Conservation (phyloP, 2,113 vertebrate genomes). For the Euleptes europaea region DNA sequence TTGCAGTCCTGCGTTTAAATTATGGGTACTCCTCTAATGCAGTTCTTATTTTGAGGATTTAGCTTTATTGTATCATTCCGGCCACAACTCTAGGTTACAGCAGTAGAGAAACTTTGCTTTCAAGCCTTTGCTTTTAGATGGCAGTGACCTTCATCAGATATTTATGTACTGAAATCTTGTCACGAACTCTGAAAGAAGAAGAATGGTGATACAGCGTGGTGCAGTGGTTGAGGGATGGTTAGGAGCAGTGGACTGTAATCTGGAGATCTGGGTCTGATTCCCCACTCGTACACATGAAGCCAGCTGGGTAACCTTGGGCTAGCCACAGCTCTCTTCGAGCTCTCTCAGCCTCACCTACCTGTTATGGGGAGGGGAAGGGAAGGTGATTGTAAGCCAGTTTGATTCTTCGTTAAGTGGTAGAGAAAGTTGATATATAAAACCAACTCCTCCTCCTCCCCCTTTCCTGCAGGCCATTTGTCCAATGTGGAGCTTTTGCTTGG, state of each 20-base stretch:
- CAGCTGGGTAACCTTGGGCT: too few species aligned
- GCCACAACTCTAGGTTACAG: fast-evolving
- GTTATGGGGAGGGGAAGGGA: too few species aligned
- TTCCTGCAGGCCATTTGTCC: neutral
- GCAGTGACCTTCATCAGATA: neutral
- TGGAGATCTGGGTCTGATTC: too few species aligned
- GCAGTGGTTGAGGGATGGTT: too few species aligned
- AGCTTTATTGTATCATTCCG: fast-evolving
- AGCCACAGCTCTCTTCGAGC: too few species aligned
- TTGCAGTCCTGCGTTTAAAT: neutral
- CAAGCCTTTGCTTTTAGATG: neutral
- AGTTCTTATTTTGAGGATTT: neutral
- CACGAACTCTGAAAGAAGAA: fast-evolving
- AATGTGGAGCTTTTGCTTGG: neutral
- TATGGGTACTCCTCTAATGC: neutral
- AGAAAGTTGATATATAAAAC: too few species aligned
- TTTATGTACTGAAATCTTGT: slow-evolving; percentile 20
- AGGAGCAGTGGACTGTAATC: too few species aligned
- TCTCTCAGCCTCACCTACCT: too few species aligned
- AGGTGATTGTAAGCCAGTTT: too few species aligned
- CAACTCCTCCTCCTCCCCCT: too few species aligned
- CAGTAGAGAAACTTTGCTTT: neutral
- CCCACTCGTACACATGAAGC: too few species aligned
- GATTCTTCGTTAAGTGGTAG: too few species aligned
- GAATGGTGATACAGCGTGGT: fast-evolving